Conservation (phyloP, 2,797 vertebrate genomes). For the Hippopotamyrus pictus region DNA sequence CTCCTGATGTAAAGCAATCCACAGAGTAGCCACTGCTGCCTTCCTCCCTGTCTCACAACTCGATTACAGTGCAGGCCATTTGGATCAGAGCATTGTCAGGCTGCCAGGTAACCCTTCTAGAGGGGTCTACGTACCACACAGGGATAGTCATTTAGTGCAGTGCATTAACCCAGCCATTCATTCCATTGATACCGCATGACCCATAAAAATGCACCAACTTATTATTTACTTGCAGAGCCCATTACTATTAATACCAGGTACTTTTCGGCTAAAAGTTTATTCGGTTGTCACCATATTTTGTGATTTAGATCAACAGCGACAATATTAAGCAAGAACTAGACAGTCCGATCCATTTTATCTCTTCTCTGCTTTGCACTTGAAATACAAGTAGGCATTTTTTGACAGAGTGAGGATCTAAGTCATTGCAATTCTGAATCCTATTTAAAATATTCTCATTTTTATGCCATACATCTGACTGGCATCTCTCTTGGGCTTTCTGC, state of each 20-base stretch:
- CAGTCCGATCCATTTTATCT: background rate
- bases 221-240: background rate
- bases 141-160: background rate
- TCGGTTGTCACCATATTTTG: background rate
- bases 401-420: background rate
- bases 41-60: background rate
- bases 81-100: background rate
- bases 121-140: background rate
- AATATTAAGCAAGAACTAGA: background rate
- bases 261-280: background rate
- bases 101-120: background rate
- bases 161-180: background rate
- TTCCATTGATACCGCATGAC: background rate
- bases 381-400: background rate
- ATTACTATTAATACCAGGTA: background rate
- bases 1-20: background rate
- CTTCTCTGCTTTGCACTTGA: background rate
- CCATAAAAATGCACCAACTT: background rate
- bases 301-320: background rate
- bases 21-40: background rate
- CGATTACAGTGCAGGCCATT: background rate
- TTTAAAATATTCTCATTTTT: background rate
- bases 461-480: background rate
- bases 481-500: background rate
- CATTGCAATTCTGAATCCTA: background rate